Base-by-base conservation (phyloP, 2,888 invertebrate species). In the Hesperia comma region DNA sequence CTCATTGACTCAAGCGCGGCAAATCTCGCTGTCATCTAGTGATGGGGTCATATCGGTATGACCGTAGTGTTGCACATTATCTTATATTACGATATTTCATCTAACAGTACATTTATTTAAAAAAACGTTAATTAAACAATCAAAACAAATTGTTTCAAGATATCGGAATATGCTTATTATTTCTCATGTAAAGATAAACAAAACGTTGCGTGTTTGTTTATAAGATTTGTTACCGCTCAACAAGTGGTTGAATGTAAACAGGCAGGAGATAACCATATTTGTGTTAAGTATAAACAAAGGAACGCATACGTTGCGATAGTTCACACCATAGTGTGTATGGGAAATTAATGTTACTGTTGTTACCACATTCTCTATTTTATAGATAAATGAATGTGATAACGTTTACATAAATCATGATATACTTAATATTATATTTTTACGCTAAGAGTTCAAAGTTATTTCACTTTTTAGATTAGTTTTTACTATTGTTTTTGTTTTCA, bases 231-330 rank as follows among this genome's bases (percentile, higher is more conserved):
- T 74, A 71, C 74, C 73, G 73, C 73, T 78, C 76, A 82, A 85
- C 87, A 86, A 88, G 87, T 88, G 86, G 79, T 75, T 74, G 66
- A 79, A 78, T 73, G 77, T 85, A 88, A 89, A 88, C 86, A 89
- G 76, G 75, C 41, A 8, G 10, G 14, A 40, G 57, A 61, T 61
- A 62, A 61, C 57, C 55, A 56, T 40, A 66, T 68, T 71, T 71
- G 54, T 72, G 69, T 69, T 63, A 71, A 69, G 63, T 70, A 70
- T 75, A 72, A 74, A 74, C 74, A 69, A 64, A 7, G 67, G 60
- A 41, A 51, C 57, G 66, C 68, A 79, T 80, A 83, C 79, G 77
- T 82, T 84, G 79, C 37, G 53, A 26, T 75, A 46, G 81, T 82
- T 79, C 79, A 77, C 72, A 76, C 72, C 64, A 78, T 73, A 78